A percentile compares a stretch with the other conserved stretches of the same genome.
phyloP scores from a whole-genome alignment of 2,888 invertebrate species.

The Caenorhabditis sp. region DNA sequence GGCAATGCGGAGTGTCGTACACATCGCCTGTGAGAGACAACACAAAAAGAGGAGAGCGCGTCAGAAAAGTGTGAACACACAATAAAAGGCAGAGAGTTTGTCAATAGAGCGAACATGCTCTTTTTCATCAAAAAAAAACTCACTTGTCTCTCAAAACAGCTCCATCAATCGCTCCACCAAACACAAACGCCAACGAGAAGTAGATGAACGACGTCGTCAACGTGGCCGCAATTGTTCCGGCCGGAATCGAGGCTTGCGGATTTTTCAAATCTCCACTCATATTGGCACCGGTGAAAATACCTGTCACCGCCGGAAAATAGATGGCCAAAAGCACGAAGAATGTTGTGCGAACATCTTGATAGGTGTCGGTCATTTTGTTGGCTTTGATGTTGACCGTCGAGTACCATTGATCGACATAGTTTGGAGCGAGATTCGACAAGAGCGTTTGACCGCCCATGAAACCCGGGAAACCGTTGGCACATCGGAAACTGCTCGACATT shows the following conservation, averaged over 20 bases:
- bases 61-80: no score
- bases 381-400: conserved; percentile 35
- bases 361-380: conserved; percentile 74
- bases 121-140: no score
- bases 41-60: no score
- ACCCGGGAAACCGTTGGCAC: conserved; percentile 87
- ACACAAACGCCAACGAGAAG: conserved; percentile 82
- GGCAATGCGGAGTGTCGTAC: no score
- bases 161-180: conserved; percentile 90
- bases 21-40: no score
- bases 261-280: conserved; percentile 94
- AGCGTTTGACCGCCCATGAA: conserved; percentile 77
- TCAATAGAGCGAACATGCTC: no score
- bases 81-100: no score
- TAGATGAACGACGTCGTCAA: conserved; percentile 94
- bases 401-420: conserved; percentile 50
- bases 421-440: conserved; percentile 46
- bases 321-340: conserved; percentile 96
- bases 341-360: conserved; percentile 83
- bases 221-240: conserved; percentile 95
- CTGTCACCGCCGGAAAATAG: conserved; percentile 99
- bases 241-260: conserved; percentile 96
- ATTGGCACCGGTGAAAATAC: conserved; percentile 99
- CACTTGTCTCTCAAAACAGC: conserved; percentile 93
- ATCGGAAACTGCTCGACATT: conserved; percentile 57